Evolutionary conservation across 2,797 vertebrate genomes (phyloP), one percentile per base, ranked within the genome.

Genomic region (Melopsittacus undulatus): DNA sequence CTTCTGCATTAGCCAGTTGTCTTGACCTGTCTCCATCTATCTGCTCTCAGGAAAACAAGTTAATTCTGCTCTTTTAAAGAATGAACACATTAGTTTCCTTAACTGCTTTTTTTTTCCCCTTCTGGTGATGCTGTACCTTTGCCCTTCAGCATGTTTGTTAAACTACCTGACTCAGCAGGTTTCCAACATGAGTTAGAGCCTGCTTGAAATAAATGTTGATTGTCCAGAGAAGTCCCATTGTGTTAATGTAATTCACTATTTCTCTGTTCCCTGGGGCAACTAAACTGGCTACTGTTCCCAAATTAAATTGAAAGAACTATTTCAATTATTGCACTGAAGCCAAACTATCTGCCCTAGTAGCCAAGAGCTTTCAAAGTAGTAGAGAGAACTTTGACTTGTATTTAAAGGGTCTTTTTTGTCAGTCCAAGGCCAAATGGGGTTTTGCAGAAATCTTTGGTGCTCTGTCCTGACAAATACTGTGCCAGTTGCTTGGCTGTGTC

Each of bases 221-320:
- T 92, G 87, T 91, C 91, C 87, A 62, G 67, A 94, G 89, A 87
- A 96, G 95, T 96, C 83, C 74, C 70, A 88, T 91, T 94, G 89
- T 84, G 83, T 91, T 95, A 88, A 87, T 92, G 77, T 92, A 94
- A 90, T 94, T 95, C 92, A 80, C 91, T 94, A 22, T 94, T 94
- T 94, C 66, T 86, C 63, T 84, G 91, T 95, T 96, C 90, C 90
- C 94, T 86, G 83, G 74, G 90, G 95, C 89, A 89, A 79, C 74
- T 88, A 59, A 91, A 74, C 88, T 79, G 83, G 89, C 77, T 91
- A 88, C 91, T 96, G 74, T 84, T 94, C 70, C 85, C 77, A 77
- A 79, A 74, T 92, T 92, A 94, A 95, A 90, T 79, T 84, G 87
- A 67, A 87, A 94, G 83, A 94, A 86, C 73, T 91, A 72, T 93